Conservation (phyloP, 1,140 invertebrate species). For the Hyles euphorbiae region DNA sequence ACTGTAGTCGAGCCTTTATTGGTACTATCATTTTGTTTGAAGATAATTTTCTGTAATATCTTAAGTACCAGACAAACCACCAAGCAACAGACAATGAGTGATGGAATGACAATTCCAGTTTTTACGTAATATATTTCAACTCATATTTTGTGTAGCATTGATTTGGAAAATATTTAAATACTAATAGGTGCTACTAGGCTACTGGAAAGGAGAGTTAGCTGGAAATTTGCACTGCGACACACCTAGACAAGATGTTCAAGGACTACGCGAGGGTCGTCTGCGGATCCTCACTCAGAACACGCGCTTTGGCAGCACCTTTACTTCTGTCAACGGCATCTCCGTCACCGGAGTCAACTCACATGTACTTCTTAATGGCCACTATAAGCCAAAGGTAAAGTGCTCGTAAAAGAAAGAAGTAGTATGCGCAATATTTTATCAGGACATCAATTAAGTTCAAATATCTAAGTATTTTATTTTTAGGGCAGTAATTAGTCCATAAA, state of each 20-base stretch:
- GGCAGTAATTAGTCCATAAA: too few species aligned
- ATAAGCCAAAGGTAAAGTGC: constrained; percentile 40
- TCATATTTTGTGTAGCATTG: not conserved
- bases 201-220: constrained; percentile 36
- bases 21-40: too few species aligned
- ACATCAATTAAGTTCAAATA: too few species aligned
- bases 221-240: constrained; percentile 35
- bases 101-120: too few species aligned
- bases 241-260: constrained; percentile 35
- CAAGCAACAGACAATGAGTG: too few species aligned
- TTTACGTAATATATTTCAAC: too few species aligned
- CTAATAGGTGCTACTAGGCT: constrained; percentile 41
- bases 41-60: too few species aligned
- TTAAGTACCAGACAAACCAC: too few species aligned
- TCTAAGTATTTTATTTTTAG: too few species aligned
- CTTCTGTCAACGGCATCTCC: constrained; percentile 42
- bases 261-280: constrained; percentile 36
- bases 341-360: constrained; percentile 43
- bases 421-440: too few species aligned
- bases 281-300: constrained; percentile 36
- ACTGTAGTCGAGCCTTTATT: too few species aligned
- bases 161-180: not conserved
- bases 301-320: constrained; percentile 26
- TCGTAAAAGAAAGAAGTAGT: too few species aligned
- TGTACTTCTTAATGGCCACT: constrained; percentile 38